These are phyloP conservation scores for Polypedilum pembai DNA, from an alignment of 1,140 invertebrate genomes.

Conservation along the genomic window DNA sequence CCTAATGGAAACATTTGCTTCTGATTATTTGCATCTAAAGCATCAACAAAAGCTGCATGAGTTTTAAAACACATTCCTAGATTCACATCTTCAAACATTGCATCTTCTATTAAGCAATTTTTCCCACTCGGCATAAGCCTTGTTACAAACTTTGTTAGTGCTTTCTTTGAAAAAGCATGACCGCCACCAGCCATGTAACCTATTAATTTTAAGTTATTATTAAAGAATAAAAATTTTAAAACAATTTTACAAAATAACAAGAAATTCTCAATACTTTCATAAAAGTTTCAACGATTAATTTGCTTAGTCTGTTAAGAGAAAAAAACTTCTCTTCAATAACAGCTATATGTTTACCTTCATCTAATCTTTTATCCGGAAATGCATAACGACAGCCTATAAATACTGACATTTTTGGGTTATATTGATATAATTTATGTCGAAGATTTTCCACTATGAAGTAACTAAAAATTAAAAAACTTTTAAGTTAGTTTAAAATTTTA, in stretches of 20 bases:
- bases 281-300: too few relatives aligned
- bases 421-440: slow-evolving; percentile 67
- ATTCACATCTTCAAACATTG: slow-evolving; percentile 81
- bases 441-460: slow-evolving; percentile 82
- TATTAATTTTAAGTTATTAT: too few relatives aligned
- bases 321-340: too few relatives aligned
- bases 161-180: slow-evolving; percentile 72
- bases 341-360: slow-evolving; percentile 61
- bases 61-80: slow-evolving; percentile 60
- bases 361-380: slow-evolving; percentile 33
- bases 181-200: slow-evolving; percentile 54
- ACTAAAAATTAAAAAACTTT: too few relatives aligned
- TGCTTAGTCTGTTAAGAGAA: too few relatives aligned
- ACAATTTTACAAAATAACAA: too few relatives aligned
- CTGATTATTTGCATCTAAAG: slow-evolving; percentile 31
- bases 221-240: too few relatives aligned
- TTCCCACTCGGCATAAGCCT: slow-evolving; percentile 37
- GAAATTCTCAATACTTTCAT: too few relatives aligned
- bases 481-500: too few relatives aligned
- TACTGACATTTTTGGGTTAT: slow-evolving; percentile 58
- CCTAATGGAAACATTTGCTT: slow-evolving; percentile 35
- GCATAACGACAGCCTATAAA: slow-evolving; percentile 71
- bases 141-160: background rate
- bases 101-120: slow-evolving; percentile 60
- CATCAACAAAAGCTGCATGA: slow-evolving; percentile 69